Evolutionary conservation across 2,888 invertebrate genomes (phyloP), one percentile per base, ranked within the genome.

Genomic region (Melanostoma scalare): DNA sequence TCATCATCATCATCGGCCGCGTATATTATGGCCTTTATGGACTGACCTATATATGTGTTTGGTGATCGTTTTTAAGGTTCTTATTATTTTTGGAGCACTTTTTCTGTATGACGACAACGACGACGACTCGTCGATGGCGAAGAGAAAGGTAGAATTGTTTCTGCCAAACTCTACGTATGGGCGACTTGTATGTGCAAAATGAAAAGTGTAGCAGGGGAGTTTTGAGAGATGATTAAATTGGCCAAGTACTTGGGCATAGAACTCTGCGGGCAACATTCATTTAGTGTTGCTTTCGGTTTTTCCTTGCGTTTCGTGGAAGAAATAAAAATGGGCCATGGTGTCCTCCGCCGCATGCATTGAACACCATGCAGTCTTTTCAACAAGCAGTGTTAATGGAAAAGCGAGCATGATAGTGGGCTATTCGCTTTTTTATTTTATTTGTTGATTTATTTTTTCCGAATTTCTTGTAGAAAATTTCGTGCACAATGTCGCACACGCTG

Each of bases 401-500:
- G 38, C 63, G 50, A 73, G 67, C 38, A 44, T 53, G 73, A 35
- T 56, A 55, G 76, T 53, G 52, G 42, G 67, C 63, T 50, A 63
- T 63, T 63, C 48, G 6, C 20, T 35, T 20, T 20, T 20, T 20
- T 20, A 20, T 20, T 56, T 56, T 46, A 52, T 33, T 40, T 42
- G 6, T 20, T n/a, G 4, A 38, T 55, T 55, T 42, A 33, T 46
- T 68, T 56, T 38, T 71, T 38, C 31, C 53, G 48, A 4, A 8
- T 50, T 71, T 58, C 3, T 55, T 69, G 69, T 35, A 55, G 35
- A 72, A 61, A 77, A 35, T 60, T 60, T 69, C 79, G 74, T 79
- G 74, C 79, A 79, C 77, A 82, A 78, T 82, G 82, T 82, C 78
- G 78, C 84, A 84, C 84, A 84, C 79, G 79, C 71, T 78, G 69